Evolutionary conservation across 2,113 vertebrate genomes (phyloP).

Genomic region (Tragelaphus imberbis): DNA sequence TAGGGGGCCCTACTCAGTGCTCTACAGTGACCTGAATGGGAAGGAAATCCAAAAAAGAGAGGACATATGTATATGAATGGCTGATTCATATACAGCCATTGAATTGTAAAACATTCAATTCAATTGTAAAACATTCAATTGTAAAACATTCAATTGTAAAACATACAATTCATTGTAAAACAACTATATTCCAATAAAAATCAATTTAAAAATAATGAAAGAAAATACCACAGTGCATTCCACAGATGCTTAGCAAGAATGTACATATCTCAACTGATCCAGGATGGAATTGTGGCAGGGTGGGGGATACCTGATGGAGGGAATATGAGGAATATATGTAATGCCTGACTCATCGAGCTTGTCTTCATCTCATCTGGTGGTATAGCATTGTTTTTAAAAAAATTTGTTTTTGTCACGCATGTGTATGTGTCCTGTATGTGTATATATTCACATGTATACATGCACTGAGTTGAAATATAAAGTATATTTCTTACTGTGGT

Average conservation of each 20-base stretch:
- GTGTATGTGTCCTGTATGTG: not conserved
- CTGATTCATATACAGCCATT: not conserved
- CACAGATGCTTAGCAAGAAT: not conserved
- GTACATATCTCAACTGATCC: not conserved
- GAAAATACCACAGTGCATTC: not conserved
- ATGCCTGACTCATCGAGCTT: not conserved
- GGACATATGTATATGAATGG: not conserved
- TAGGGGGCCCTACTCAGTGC: not conserved
- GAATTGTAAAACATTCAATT: too few species aligned
- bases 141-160: too few species aligned
- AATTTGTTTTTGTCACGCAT: not conserved
- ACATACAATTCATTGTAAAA: not conserved
- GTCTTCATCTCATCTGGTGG: not conserved
- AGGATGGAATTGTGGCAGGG: not conserved
- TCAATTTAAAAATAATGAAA: not conserved
- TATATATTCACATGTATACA: not conserved
- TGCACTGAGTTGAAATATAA: not conserved
- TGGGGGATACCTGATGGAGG: accelerated
- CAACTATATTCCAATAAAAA: not conserved
- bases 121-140: too few species aligned
- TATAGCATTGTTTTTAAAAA: not conserved
- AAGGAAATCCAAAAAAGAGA: not conserved
- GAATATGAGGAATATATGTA: not conserved
- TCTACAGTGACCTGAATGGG: not conserved
- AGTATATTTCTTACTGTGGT: not conserved